Evolutionary conservation across 1,140 invertebrate species (phyloP).

Genomic region (Hypothenemus hampei): DNA sequence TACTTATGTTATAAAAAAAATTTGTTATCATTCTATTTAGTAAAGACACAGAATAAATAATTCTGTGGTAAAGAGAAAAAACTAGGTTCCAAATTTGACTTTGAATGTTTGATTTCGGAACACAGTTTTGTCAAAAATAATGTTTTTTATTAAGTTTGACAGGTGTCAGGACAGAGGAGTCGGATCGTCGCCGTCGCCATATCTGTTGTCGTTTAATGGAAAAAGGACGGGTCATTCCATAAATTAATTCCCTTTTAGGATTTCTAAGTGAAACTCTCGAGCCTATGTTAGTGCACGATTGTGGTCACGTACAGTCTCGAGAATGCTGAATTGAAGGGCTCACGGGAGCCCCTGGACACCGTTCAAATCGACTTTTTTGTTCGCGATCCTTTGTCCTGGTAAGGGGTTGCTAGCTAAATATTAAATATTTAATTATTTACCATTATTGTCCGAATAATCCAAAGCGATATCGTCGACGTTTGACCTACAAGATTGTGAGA

Average conservation of each 20-base stretch:
- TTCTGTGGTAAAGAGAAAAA: too few relatives aligned
- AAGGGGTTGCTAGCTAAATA: slow-evolving; percentile 27
- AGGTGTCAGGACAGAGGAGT: too few relatives aligned
- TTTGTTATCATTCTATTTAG: too few relatives aligned
- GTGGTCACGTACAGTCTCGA: slow-evolving; percentile 5
- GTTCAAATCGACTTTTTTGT: slow-evolving; percentile 1
- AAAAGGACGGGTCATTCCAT: slow-evolving; percentile 45
- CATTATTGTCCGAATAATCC: background rate
- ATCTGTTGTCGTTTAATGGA: slow-evolving; percentile 57
- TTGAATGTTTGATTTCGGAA: too few relatives aligned
- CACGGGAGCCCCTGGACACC: slow-evolving; percentile 9
- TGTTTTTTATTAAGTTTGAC: too few relatives aligned
- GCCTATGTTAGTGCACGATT: slow-evolving; percentile 12
- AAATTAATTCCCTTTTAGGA: slow-evolving; percentile 30
- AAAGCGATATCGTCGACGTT: background rate
- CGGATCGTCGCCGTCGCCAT: slow-evolving; percentile 51
- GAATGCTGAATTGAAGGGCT: slow-evolving; percentile 29
- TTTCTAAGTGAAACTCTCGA: slow-evolving; percentile 29
- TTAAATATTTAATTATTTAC: slow-evolving; percentile 40
- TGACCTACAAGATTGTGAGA: background rate
- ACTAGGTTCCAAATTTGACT: too few relatives aligned
- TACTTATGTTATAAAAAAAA: too few relatives aligned
- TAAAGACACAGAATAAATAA: too few relatives aligned
- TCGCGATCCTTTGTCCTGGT: slow-evolving; percentile 20
- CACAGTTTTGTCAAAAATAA: too few relatives aligned